Percentiles rank a stretch among this genome's conserved stretches.
Evolutionary conservation across 2,888 invertebrate genomes (phyloP).

Genomic region (Linnaemya tessellans): DNA sequence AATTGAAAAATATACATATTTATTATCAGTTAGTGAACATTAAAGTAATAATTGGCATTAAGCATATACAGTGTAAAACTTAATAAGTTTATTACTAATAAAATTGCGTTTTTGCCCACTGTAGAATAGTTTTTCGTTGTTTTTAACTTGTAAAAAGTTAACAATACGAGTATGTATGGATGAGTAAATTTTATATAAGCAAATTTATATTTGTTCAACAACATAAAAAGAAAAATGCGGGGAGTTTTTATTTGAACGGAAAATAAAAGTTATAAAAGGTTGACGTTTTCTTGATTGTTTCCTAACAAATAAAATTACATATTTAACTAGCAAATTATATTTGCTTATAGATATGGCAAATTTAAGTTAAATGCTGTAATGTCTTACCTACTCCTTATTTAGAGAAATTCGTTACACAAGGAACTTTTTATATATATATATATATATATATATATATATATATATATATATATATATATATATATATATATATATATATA

Average conservation of each 20-base stretch:
- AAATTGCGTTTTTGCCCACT: background rate
- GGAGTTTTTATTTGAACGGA: background rate
- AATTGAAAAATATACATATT: no score
- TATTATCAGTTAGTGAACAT: no score
- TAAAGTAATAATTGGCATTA: no score
- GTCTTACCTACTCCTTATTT: no score
- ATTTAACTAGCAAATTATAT: background rate
- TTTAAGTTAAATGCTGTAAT: no score
- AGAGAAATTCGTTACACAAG: no score
- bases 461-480: no score
- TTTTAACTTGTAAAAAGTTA: background rate
- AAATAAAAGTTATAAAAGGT: background rate
- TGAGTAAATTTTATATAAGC: background rate
- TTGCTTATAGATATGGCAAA: background rate
- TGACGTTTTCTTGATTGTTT: background rate
- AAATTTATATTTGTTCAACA: background rate
- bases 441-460: background rate
- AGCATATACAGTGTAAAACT: no score
- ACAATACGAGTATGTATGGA: background rate
- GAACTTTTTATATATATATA: background rate
- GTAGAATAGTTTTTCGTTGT: background rate
- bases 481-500: no score
- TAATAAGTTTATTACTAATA: no score
- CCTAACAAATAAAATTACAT: background rate
- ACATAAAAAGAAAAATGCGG: background rate